phyloP scores from a whole-genome alignment of 2,797 vertebrate genomes.

The Halcyon chelicuti region DNA sequence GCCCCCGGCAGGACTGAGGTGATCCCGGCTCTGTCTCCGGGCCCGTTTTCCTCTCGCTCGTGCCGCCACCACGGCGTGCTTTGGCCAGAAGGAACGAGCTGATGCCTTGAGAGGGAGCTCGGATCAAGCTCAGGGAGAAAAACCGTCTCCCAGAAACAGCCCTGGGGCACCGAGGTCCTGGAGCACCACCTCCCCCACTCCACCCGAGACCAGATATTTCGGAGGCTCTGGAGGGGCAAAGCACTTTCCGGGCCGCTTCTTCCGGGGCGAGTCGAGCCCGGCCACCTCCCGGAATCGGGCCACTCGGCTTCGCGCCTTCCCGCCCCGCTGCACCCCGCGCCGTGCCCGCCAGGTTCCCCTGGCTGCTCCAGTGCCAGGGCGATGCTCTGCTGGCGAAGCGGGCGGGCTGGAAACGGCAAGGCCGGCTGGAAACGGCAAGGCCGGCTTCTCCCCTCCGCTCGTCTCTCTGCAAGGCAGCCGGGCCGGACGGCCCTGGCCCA shows the following conservation, averaged over 20 bases:
- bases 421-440: too few relatives aligned
- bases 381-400: background rate
- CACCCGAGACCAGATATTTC: background rate
- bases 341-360: rapidly evolving
- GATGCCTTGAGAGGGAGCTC: background rate
- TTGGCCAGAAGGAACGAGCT: background rate
- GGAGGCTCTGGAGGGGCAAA: background rate
- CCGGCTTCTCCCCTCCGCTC: background rate
- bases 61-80: background rate
- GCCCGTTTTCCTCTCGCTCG: background rate
- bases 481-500: background rate
- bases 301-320: rapidly evolving
- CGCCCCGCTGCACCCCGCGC: background rate
- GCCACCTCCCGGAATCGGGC: rapidly evolving
- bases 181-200: too few relatives aligned
- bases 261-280: rapidly evolving
- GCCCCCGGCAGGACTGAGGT: background rate
- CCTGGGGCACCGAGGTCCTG: background rate
- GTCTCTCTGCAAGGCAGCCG: rapidly evolving
- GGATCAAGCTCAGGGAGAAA: background rate
- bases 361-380: background rate
- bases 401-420: background rate
- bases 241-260: background rate
- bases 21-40: background rate
- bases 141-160: background rate